A percentile compares a stretch with the other conserved stretches of the same genome.
These are phyloP conservation scores for Lipophrys pholis DNA, from an alignment of 2,113 vertebrate species.

Conservation along the genomic window DNA sequence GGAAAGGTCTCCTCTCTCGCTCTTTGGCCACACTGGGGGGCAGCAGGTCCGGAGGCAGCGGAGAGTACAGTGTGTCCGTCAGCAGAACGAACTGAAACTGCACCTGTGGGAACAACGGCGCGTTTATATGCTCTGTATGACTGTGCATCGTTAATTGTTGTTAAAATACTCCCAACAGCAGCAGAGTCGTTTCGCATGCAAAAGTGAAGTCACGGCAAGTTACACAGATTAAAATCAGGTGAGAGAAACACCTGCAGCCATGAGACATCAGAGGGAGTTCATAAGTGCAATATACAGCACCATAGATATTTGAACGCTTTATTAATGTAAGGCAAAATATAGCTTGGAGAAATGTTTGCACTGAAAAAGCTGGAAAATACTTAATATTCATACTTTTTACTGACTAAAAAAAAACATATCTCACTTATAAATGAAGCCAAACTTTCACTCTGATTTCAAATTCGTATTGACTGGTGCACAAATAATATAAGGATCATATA, in stretches of 20 bases:
- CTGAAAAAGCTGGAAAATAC: no score
- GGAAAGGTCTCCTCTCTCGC: slow-evolving; percentile 91
- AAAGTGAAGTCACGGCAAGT: no score
- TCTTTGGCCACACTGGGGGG: slow-evolving; percentile 91
- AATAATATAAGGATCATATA: no score
- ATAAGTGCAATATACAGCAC: neutral
- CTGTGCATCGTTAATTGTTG: neutral
- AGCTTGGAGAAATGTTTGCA: no score
- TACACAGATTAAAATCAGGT: neutral
- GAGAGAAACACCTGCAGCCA: neutral
- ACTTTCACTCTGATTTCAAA: no score
- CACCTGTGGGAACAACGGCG: slow-evolving; percentile 81
- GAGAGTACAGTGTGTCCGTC: slow-evolving; percentile 96
- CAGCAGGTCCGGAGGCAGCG: slow-evolving; percentile 93
- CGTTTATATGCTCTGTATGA: neutral
- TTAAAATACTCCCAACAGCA: neutral
- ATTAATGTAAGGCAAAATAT: no score
- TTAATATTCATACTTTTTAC: no score
- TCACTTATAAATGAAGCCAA: no score
- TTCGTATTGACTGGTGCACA: no score
- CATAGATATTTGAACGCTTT: no score
- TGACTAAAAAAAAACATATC: no score
- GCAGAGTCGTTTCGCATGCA: neutral
- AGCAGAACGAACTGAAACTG: slow-evolving; percentile 99
- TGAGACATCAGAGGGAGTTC: neutral